A percentile compares a stretch with the other conserved stretches of the same genome.
These are phyloP conservation scores for Erebia ligea DNA, from an alignment of 2,888 invertebrate species.

Conservation along the genomic window DNA sequence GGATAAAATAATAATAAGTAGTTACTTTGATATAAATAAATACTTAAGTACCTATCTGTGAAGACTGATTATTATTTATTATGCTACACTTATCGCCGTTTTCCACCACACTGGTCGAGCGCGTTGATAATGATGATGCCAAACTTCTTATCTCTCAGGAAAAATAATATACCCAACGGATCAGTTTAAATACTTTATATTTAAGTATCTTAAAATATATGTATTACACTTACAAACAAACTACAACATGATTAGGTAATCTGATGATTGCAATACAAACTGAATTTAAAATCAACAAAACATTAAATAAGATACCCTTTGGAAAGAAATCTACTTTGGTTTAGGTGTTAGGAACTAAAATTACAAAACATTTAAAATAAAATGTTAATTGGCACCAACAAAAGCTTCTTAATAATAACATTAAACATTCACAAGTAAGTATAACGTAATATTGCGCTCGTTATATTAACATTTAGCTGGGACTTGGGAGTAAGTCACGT, in stretches of 20 bases:
- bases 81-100: too few relatives aligned
- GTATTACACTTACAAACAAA: conserved; percentile 11
- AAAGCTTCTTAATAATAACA: neutral
- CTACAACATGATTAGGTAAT: conserved; percentile 13
- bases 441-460: too few relatives aligned
- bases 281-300: conserved; percentile 48
- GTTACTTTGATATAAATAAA: too few relatives aligned
- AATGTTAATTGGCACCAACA: conserved; percentile 30
- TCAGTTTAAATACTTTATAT: conserved; percentile 28
- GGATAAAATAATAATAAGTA: too few relatives aligned
- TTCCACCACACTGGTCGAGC: too few relatives aligned
- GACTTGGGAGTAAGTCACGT: too few relatives aligned
- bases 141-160: neutral
- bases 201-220: conserved; percentile 31
- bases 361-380: conserved; percentile 24
- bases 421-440: too few relatives aligned
- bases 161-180: conserved; percentile 10
- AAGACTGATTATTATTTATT: too few relatives aligned
- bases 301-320: conserved; percentile 39
- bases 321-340: conserved; percentile 51
- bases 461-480: too few relatives aligned
- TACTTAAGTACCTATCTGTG: too few relatives aligned
- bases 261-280: conserved; percentile 28
- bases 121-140: too few relatives aligned
- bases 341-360: conserved; percentile 52